A percentile compares a stretch with the other conserved stretches of the same genome.
These are phyloP conservation scores for Tupaia tana DNA, from an alignment of 2,113 vertebrate genomes.

Conservation along the genomic window DNA sequence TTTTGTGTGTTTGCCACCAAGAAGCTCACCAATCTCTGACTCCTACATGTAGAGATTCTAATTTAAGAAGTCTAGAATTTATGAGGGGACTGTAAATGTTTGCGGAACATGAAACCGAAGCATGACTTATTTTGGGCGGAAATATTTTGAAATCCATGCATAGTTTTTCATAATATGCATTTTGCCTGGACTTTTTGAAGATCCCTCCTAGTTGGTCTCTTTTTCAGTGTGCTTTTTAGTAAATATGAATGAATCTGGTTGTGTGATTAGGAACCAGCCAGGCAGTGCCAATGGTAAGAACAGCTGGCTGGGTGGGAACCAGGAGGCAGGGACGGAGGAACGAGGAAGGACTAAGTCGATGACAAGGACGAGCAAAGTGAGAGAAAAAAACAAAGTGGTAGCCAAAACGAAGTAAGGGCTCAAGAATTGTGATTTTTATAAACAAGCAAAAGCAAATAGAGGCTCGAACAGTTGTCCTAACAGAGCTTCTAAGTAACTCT, in stretches of 20 bases:
- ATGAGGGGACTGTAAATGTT: not conserved
- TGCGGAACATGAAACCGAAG: too few species aligned
- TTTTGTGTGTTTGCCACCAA: not conserved
- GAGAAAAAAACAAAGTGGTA: not conserved
- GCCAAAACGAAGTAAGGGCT: not conserved
- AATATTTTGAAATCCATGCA: too few species aligned
- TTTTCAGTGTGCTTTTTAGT: constrained; percentile 2
- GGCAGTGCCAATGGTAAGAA: not conserved
- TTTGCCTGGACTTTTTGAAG: too few species aligned
- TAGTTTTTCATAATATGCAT: too few species aligned
- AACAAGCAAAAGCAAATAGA: not conserved
- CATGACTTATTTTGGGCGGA: too few species aligned
- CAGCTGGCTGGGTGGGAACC: not conserved
- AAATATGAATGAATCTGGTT: not conserved
- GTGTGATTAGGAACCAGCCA: constrained; percentile 1
- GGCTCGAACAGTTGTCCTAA: not conserved
- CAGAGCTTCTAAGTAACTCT: not conserved
- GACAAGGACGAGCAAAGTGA: not conserved
- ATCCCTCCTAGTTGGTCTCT: not conserved
- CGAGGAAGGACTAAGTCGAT: not conserved
- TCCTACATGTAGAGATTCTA: not conserved
- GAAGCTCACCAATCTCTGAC: not conserved
- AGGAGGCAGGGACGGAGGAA: not conserved
- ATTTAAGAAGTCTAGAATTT: constrained; percentile 7
- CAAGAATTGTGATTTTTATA: not conserved